Base-by-base conservation (phyloP, 2,888 invertebrate species). In the Fragum whitleyi region DNA sequence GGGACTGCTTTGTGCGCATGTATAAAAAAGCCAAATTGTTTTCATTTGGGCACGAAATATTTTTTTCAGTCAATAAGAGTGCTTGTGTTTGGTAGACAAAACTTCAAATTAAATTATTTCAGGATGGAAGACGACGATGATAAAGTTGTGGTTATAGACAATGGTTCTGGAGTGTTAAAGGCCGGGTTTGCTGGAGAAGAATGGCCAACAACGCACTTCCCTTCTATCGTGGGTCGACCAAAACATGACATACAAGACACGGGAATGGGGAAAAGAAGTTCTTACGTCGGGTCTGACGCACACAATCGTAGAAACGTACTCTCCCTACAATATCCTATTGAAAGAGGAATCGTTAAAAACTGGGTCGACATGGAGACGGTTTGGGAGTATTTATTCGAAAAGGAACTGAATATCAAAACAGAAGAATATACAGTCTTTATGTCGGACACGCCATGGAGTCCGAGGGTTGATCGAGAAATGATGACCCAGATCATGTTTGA, bases 391-490 rank as follows among this genome's bases (percentile, higher is more conserved):
- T 69, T 76, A 28, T 76, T 76, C 47, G 69, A 73, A 39, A 55
- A 72, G 28, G 73, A 80, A 61, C 73, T 80, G 21, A 73, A 71
- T 29, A 68, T 78, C 19, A 21, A 21, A 9, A 73, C 78, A 1
- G 68, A 73, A 32, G 73, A 78, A 14, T 73, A 78, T 42, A 26
- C 72, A 9, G 73, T 78, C 19, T 65, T 78, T 42, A 53, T 78
- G 19, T 68, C 78, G 28, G 78, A 78, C 23, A 32, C 32, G 1
- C 78, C 78, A 29, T 95, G 97, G 91, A 97, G 97, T 95, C 97
- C 97, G 87, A 97, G 97, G 94, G 97, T 97, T 91, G 97, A 97
- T 95, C 94, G 97, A 92, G 97, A 97, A 94, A 97, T 97, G 96
- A 85, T 85, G 85, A 68, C 76, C 19, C 62, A 74, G 68, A 76